phyloP scores from a whole-genome alignment of 2,797 vertebrate genomes.

The Sebastes kiyomatsui region DNA sequence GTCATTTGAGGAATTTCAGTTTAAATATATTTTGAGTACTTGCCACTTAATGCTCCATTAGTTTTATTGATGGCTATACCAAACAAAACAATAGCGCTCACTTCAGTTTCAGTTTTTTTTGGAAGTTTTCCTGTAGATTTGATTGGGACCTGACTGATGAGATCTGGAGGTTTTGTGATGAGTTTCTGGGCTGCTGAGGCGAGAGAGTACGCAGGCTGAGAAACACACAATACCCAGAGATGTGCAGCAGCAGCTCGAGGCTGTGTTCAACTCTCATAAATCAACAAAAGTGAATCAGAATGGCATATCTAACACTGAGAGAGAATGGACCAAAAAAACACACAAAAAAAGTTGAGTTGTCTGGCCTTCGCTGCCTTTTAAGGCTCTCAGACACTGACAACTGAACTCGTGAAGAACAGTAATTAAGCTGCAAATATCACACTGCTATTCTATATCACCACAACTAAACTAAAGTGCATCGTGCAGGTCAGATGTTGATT shows the following conservation, averaged over 20 bases:
- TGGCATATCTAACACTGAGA: neutral
- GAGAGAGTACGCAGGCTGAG: neutral
- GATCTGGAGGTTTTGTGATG: neutral
- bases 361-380: neutral
- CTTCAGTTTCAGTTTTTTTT: neutral
- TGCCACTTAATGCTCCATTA: neutral
- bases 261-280: slow-evolving; percentile 21
- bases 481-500: neutral
- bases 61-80: neutral
- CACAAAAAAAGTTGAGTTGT: neutral
- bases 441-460: neutral
- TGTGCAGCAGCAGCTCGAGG: slow-evolving; percentile 22
- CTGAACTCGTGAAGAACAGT: neutral
- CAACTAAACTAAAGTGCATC: neutral
- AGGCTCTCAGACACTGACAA: neutral
- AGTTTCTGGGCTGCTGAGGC: neutral
- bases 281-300: slow-evolving; percentile 27
- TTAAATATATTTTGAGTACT: neutral
- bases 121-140: neutral
- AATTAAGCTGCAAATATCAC: neutral
- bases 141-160: neutral
- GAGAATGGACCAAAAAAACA: neutral
- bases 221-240: slow-evolving; percentile 7
- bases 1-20: neutral
- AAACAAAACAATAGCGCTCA: neutral